Evolutionary conservation across 2,888 invertebrate species (phyloP).

Genomic region (Notodonta dromedarius): DNA sequence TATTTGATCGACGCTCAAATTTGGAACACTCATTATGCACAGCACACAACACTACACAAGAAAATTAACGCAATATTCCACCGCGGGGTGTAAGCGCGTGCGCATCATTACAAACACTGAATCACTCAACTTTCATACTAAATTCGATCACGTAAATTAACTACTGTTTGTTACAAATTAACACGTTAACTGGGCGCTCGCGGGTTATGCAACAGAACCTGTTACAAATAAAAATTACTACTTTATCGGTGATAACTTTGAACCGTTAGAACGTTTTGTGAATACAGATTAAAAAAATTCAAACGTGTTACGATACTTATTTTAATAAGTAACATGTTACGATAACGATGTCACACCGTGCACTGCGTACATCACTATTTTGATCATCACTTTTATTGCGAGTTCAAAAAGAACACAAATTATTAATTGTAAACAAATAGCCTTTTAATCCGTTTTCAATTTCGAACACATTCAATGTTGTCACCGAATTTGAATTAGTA

Average conservation of each 20-base stretch:
- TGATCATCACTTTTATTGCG: slow-evolving; percentile 10
- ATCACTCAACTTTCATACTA: slow-evolving; percentile 66
- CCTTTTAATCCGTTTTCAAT: slow-evolving; percentile 19
- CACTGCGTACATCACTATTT: slow-evolving; percentile 33
- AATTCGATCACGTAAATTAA: slow-evolving; percentile 62
- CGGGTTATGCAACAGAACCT: slow-evolving; percentile 40
- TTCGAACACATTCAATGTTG: slow-evolving; percentile 14
- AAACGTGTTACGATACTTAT: slow-evolving; percentile 32
- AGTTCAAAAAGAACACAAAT: slow-evolving; percentile 12
- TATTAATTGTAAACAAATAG: slow-evolving; percentile 1
- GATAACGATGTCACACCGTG: slow-evolving; percentile 36
- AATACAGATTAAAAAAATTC: slow-evolving; percentile 27
- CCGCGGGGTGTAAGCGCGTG: slow-evolving; percentile 46
- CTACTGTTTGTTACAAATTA: slow-evolving; percentile 62
- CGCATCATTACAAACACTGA: slow-evolving; percentile 70
- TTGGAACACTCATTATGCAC: slow-evolving; percentile 75
- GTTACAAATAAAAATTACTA: slow-evolving; percentile 32
- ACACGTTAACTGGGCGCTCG: slow-evolving; percentile 40
- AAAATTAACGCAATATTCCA: slow-evolving; percentile 38
- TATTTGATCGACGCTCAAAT: slow-evolving; percentile 76
- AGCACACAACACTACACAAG: slow-evolving; percentile 51
- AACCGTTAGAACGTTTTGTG: slow-evolving; percentile 32
- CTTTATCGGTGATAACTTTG: slow-evolving; percentile 40
- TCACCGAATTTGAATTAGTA: slow-evolving; percentile 3
- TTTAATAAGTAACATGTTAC: slow-evolving; percentile 31